phyloP scores from a whole-genome alignment of 2,797 vertebrate genomes.

The Microchirus variegatus region DNA sequence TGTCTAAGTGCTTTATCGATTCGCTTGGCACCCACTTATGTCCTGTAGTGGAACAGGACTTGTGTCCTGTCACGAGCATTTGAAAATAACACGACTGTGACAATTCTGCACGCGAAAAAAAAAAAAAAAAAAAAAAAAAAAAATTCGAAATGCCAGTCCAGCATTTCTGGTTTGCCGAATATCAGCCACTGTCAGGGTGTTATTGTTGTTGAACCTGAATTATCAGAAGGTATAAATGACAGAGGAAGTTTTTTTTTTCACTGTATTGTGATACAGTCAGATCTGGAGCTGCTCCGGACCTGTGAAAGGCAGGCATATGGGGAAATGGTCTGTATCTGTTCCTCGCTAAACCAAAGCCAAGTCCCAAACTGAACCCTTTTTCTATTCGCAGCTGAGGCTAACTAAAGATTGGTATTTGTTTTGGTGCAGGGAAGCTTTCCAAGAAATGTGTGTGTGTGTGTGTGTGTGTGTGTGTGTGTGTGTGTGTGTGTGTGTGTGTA shows the following conservation, averaged over 20 bases:
- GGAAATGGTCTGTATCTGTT: slow-evolving; percentile 61
- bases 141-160: slow-evolving; percentile 9
- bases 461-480: slow-evolving; percentile 51
- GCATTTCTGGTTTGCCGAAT: slow-evolving; percentile 16
- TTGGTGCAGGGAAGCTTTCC: slow-evolving; percentile 81
- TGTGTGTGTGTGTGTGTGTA: slow-evolving; percentile 47
- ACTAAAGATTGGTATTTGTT: slow-evolving; percentile 83
- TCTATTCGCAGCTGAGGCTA: slow-evolving; percentile 76
- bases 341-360: slow-evolving; percentile 67
- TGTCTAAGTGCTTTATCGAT: slow-evolving; percentile 50
- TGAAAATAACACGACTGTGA: slow-evolving; percentile 25
- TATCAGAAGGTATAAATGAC: slow-evolving; percentile 53
- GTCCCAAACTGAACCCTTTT: slow-evolving; percentile 73
- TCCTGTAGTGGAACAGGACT: slow-evolving; percentile 47
- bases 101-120: slow-evolving; percentile 11
- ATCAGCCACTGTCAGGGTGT: slow-evolving; percentile 13
- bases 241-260: slow-evolving; percentile 34
- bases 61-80: slow-evolving; percentile 39
- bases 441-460: slow-evolving; percentile 72
- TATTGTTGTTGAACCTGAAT: slow-evolving; percentile 28
- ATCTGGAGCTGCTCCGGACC: slow-evolving; percentile 57
- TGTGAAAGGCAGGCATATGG: slow-evolving; percentile 65
- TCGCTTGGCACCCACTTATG: slow-evolving; percentile 51
- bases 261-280: slow-evolving; percentile 45
- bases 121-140: neutral